Percentiles rank a stretch among this genome's conserved stretches.
These are phyloP conservation scores for Cephus sareptanus DNA, from an alignment of 2,888 invertebrate genomes.

Conservation along the genomic window DNA sequence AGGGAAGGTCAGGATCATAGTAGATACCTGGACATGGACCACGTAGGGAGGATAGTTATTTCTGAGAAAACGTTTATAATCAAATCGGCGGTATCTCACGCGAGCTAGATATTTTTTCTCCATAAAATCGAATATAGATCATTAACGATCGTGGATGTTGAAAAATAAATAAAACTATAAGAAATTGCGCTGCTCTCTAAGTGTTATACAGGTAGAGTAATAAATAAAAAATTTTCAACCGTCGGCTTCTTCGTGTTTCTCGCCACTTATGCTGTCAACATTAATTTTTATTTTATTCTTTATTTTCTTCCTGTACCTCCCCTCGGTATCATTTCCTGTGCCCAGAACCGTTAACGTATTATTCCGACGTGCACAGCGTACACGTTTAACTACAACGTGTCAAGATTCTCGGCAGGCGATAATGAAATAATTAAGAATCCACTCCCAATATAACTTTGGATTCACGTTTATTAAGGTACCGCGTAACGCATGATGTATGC, in stretches of 20 bases:
- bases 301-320: neutral
- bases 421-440: constrained; percentile 18
- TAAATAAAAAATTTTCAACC: neutral
- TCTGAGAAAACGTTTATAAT: neutral
- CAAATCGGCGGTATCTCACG: neutral
- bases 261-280: neutral
- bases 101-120: neutral
- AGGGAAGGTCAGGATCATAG: neutral
- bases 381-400: constrained; percentile 12
- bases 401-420: constrained; percentile 15
- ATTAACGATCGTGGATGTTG: neutral
- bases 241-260: neutral
- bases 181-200: neutral
- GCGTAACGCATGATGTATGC: too few species aligned
- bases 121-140: neutral
- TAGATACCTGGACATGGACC: neutral
- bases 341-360: neutral
- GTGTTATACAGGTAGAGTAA: neutral
- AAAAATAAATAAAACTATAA: neutral
- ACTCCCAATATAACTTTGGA: neutral
- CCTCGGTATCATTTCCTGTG: neutral
- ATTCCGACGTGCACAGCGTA: neutral
- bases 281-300: neutral
- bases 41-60: neutral
- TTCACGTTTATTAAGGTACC: too few species aligned